Conservation (phyloP, 2,113 vertebrate genomes). For the Strix uralensis region DNA sequence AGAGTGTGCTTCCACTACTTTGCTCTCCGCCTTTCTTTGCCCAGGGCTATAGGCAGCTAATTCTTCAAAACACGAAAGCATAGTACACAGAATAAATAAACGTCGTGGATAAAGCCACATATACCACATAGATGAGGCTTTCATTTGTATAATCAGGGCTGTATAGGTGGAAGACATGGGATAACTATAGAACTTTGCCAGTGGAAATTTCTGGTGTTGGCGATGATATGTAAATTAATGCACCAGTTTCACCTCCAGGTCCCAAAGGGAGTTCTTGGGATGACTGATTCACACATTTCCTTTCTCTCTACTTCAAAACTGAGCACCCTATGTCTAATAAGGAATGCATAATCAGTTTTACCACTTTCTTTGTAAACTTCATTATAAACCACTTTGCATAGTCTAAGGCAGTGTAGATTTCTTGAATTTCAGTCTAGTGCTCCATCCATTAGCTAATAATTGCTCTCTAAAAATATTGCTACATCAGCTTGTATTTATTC, state of each 20-base stretch:
- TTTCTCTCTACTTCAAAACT: background rate
- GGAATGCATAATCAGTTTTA: background rate
- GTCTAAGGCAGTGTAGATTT: background rate
- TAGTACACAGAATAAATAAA: background rate
- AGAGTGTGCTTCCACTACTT: rapidly evolving
- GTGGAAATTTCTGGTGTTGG: background rate
- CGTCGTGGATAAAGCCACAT: background rate
- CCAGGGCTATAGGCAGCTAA: background rate
- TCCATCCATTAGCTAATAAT: background rate
- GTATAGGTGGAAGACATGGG: background rate
- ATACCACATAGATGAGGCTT: background rate
- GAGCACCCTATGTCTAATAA: background rate
- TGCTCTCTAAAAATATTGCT: background rate
- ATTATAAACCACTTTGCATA: background rate
- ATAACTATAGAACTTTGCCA: background rate
- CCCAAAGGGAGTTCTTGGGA: background rate
- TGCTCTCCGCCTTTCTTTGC: background rate
- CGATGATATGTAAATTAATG: background rate
- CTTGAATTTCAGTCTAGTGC: background rate
- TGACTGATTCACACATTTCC: background rate
- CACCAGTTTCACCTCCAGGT: rapidly evolving
- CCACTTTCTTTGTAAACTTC: background rate
- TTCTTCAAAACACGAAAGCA: background rate
- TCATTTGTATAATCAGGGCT: background rate
- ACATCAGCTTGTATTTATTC: background rate